phyloP scores from a whole-genome alignment of 2,113 vertebrate species.

The Sterna hirundo region DNA sequence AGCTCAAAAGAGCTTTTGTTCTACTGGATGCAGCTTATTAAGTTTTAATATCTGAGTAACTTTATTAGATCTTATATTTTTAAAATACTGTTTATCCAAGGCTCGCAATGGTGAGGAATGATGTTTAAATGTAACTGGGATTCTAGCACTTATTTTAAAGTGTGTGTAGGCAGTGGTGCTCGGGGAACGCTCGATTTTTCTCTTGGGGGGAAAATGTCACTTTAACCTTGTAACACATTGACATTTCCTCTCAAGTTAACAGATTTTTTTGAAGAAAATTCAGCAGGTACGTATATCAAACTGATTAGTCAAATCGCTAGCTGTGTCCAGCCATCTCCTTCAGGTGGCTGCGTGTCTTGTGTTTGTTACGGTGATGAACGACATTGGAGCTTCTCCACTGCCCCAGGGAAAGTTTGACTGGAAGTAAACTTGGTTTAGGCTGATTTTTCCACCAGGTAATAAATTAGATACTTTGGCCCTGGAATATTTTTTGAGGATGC shows the following conservation, averaged over 20 bases:
- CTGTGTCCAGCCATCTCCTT: neutral
- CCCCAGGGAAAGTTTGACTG: neutral
- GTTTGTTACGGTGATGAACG: neutral
- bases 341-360: neutral
- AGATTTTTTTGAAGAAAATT: neutral
- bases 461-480: neutral
- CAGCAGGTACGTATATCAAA: neutral
- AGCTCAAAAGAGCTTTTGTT: neutral
- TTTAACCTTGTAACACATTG: neutral
- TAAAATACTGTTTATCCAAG: neutral
- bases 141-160: neutral
- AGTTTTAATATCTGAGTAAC: neutral
- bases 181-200: too few species aligned
- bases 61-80: neutral
- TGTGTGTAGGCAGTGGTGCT: neutral
- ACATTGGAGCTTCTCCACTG: neutral
- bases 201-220: neutral
- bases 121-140: neutral
- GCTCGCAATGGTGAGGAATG: neutral
- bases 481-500: neutral
- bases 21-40: neutral
- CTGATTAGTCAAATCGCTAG: neutral
- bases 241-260: neutral
- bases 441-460: neutral
- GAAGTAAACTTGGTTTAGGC: neutral